These are phyloP conservation scores for Hypolimnas misippus DNA, from an alignment of 2,888 invertebrate genomes.

Conservation along the genomic window DNA sequence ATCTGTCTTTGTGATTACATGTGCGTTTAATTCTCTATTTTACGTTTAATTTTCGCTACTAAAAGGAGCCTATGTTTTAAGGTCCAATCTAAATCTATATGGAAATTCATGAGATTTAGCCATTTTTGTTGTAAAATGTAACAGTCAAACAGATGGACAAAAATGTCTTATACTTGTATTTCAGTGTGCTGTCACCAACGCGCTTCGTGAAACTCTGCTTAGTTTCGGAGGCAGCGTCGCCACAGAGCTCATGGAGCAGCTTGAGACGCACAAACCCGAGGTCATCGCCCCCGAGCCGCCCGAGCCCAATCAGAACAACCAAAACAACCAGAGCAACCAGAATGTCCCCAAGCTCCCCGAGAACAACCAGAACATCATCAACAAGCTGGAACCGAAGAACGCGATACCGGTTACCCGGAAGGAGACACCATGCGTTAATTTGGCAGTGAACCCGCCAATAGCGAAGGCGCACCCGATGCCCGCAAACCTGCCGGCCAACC, in stretches of 20 bases:
- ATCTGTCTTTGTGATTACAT: no score
- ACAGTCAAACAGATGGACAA: no score
- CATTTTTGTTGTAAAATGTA: no score
- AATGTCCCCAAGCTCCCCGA: constrained; percentile 13
- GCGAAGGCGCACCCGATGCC: constrained; percentile 57
- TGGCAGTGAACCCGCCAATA: constrained; percentile 48
- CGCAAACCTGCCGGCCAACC: constrained; percentile 47
- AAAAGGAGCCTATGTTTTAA: no score
- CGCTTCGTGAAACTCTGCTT: constrained; percentile 72
- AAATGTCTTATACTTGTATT: constrained; percentile 35
- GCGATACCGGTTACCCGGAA: constrained; percentile 36
- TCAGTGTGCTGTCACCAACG: constrained; percentile 78
- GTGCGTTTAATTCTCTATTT: no score
- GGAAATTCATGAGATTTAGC: no score
- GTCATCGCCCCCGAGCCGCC: constrained; percentile 20
- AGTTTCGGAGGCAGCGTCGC: constrained; percentile 76
- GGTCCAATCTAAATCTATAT: no score
- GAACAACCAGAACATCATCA: constrained; percentile 30
- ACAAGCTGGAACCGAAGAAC: constrained; percentile 49
- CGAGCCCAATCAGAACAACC: not conserved
- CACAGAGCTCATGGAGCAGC: constrained; percentile 60
- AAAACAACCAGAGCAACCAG: not conserved
- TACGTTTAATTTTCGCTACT: no score
- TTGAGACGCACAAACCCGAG: constrained; percentile 54
- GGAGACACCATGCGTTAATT: constrained; percentile 42